phyloP scores from a whole-genome alignment of 2,113 vertebrate genomes.

The Narcine bancroftii region DNA sequence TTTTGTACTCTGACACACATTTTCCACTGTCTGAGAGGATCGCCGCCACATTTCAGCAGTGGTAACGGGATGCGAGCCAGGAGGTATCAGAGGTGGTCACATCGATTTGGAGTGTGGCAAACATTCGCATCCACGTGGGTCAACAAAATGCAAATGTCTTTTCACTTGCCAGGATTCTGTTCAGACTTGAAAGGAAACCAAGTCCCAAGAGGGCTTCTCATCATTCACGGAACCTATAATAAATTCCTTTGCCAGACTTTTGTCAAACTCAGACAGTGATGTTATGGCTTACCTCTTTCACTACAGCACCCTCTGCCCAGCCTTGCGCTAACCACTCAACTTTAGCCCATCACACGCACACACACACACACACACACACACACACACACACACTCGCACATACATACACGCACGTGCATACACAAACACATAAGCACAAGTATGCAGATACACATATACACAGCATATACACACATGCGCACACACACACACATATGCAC shows the following conservation, averaged over 20 bases:
- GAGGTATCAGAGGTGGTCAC: slow-evolving; percentile 1
- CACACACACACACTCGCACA: too few species aligned
- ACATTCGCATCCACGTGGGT: background rate
- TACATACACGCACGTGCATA: too few species aligned
- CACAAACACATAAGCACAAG: too few species aligned
- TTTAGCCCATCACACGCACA: too few species aligned
- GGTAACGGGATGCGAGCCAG: background rate
- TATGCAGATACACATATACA: too few species aligned
- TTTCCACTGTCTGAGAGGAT: background rate
- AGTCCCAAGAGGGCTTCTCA: background rate
- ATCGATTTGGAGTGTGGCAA: background rate
- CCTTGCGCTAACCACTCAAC: too few species aligned
- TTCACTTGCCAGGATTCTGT: slow-evolving; percentile 13
- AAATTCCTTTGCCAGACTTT: background rate
- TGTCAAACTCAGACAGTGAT: background rate
- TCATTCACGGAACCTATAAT: background rate
- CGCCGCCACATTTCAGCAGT: background rate
- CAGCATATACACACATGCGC: too few species aligned
- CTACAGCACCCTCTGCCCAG: too few species aligned
- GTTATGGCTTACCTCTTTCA: background rate
- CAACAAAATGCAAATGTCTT: background rate
- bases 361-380: too few species aligned
- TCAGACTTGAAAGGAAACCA: background rate
- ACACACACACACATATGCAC: too few species aligned
- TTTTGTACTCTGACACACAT: background rate